phyloP scores from a whole-genome alignment of 2,797 vertebrate species.

The Arctocebus calabarensis region DNA sequence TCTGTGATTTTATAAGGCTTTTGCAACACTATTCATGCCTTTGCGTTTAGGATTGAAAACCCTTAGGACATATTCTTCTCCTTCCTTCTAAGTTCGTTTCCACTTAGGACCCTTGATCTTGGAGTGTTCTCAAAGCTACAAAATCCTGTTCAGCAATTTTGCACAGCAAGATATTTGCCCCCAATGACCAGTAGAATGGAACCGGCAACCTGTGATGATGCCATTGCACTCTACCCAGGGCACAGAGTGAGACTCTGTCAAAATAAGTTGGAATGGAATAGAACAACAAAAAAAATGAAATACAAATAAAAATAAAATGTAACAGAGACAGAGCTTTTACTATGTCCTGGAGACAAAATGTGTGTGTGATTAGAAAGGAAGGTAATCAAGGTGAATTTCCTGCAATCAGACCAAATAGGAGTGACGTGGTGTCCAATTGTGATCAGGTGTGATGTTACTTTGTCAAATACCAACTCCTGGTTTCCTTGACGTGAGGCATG shows the following conservation, averaged over 20 bases:
- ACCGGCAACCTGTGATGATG: too few species aligned
- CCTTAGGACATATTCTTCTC: neutral
- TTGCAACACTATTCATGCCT: neutral
- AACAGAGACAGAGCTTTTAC: accelerated
- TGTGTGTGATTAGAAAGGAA: too few species aligned
- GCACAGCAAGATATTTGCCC: neutral
- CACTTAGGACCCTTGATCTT: neutral
- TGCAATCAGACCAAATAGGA: neutral
- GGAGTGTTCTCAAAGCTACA: neutral
- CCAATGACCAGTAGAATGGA: neutral
- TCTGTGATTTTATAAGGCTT: neutral
- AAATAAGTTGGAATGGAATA: too few species aligned
- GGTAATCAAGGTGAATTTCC: accelerated
- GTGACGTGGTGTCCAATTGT: accelerated
- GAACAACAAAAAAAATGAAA: too few species aligned
- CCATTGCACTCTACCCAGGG: too few species aligned
- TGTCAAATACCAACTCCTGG: neutral
- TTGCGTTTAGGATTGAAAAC: neutral
- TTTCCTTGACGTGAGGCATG: neutral
- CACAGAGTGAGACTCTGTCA: too few species aligned
- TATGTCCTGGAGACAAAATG: neutral
- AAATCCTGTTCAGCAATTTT: neutral
- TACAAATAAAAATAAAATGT: too few species aligned
- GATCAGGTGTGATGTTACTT: neutral
- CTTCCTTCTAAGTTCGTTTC: neutral